Percentiles rank a stretch among this genome's conserved stretches.
Conservation (phyloP, 2,888 invertebrate genomes). For the Rhingia rostrata region DNA sequence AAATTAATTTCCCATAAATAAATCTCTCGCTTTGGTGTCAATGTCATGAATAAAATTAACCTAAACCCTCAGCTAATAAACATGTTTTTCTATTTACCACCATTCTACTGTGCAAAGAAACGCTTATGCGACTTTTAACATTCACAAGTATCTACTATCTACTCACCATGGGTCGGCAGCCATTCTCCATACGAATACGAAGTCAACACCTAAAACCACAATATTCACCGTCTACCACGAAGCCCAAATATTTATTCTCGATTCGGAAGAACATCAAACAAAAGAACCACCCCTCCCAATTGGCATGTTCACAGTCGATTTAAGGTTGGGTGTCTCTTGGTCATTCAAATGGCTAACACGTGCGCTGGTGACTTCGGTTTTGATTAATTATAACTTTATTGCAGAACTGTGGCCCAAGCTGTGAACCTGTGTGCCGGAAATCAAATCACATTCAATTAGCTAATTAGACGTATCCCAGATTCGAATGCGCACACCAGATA, state of each 20-base stretch:
- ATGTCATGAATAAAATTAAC: not conserved
- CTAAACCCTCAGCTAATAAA: not conserved
- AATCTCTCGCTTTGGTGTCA: not conserved
- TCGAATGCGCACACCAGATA: not conserved
- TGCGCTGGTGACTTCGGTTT: conserved; percentile 4
- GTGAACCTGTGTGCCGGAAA: not conserved
- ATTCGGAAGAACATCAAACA: conserved; percentile 39
- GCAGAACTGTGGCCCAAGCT: not conserved
- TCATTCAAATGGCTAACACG: conserved; percentile 37
- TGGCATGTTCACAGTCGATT: not conserved
- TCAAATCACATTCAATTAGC: conserved; percentile 54
- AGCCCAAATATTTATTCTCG: conserved; percentile 39
- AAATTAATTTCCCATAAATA: not conserved
- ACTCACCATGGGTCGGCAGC: not conserved
- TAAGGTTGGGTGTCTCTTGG: conserved; percentile 12
- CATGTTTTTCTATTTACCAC: not conserved
- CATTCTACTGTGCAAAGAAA: conserved; percentile 10
- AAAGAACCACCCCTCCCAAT: conserved; percentile 12
- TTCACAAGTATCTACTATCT: conserved; percentile 1
- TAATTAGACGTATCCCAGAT: conserved; percentile 14
- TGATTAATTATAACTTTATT: conserved; percentile 36
- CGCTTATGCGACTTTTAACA: not conserved
- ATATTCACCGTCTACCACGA: conserved; percentile 29
- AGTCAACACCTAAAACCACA: conserved; percentile 25
- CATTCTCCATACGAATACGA: not conserved